phyloP scores from a whole-genome alignment of 2,113 vertebrate genomes.

The Lota lota region DNA sequence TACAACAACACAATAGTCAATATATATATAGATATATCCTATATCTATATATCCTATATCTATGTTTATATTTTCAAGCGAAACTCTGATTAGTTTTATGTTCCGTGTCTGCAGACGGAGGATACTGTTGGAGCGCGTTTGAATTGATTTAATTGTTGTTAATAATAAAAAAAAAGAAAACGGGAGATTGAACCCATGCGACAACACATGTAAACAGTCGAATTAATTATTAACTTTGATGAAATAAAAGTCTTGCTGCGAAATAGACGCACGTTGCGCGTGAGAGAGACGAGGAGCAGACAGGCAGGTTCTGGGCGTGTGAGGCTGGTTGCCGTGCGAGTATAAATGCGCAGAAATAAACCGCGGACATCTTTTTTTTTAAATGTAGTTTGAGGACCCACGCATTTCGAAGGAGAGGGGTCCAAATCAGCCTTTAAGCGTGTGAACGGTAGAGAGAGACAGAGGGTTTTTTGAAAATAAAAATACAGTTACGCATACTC shows the following conservation, averaged over 20 bases:
- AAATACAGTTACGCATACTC: too few relatives aligned
- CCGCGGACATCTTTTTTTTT: too few relatives aligned
- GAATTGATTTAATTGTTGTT: constrained; percentile 63
- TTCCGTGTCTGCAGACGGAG: constrained; percentile 30
- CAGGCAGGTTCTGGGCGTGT: too few relatives aligned
- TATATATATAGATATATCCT: constrained; percentile 4
- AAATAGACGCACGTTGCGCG: too few relatives aligned
- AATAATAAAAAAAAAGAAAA: constrained; percentile 56
- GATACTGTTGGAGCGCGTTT: constrained; percentile 34
- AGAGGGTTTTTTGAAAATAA: neutral
- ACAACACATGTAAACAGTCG: constrained; percentile 57
- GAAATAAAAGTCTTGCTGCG: constrained; percentile 32
- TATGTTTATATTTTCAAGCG: neutral
- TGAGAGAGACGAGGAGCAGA: too few relatives aligned
- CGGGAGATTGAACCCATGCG: constrained; percentile 46
- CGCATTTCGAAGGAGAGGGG: too few relatives aligned
- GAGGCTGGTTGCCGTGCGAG: too few relatives aligned
- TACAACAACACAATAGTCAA: neutral
- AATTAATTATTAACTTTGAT: constrained; percentile 63
- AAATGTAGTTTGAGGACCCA: too few relatives aligned
- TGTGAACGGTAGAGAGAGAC: too few relatives aligned
- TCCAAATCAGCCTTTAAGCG: too few relatives aligned
- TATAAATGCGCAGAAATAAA: too few relatives aligned
- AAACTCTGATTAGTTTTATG: neutral
- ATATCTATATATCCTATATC: neutral